Evolutionary conservation across 2,797 vertebrate genomes (phyloP).

Genomic region (Chelon auratus): DNA sequence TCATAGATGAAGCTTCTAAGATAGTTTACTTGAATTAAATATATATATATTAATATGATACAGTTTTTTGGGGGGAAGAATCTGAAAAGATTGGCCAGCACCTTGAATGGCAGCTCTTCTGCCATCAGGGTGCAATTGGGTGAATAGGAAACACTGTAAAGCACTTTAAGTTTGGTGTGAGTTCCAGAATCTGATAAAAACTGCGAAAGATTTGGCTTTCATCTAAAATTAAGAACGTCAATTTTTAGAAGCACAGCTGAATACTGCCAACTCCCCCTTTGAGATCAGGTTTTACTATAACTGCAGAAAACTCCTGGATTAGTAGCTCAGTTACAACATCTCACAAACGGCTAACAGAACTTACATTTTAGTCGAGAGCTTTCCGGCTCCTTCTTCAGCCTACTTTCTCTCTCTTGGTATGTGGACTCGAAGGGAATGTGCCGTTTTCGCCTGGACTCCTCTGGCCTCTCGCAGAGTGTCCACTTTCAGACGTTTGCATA

Average conservation of each 20-base stretch:
- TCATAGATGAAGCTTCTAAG: no score
- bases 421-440: conserved; percentile 57
- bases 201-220: not conserved
- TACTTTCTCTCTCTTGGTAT: conserved; percentile 32
- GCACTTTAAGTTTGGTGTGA: not conserved
- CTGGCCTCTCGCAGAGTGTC: conserved; percentile 62
- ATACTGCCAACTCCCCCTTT: no score
- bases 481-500: conserved; percentile 72
- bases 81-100: no score
- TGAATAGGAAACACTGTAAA: not conserved
- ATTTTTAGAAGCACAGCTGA: no score
- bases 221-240: not conserved
- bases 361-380: not conserved
- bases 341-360: not conserved
- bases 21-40: no score
- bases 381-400: not conserved
- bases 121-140: no score
- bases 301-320: no score
- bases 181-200: not conserved
- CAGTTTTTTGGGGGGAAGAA: no score
- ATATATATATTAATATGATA: no score
- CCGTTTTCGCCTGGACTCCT: conserved; percentile 57
- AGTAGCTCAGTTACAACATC: not conserved
- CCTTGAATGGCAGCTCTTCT: no score
- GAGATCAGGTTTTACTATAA: no score